phyloP scores from a whole-genome alignment of 2,888 invertebrate species.

The Dolichopus griseipennis region DNA sequence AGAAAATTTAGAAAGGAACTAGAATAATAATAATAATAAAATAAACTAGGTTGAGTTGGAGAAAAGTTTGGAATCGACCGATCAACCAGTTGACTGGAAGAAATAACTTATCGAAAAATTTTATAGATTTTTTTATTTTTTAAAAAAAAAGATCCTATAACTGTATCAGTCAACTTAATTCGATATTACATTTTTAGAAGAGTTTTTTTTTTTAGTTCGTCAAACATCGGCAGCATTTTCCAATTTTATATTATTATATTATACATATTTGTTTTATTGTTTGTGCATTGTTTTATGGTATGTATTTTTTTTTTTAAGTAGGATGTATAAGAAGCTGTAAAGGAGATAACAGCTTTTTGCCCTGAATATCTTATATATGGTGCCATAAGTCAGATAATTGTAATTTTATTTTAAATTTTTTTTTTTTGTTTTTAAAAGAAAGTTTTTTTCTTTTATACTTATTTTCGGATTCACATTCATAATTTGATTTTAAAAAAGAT shows the following conservation, averaged over 20 bases:
- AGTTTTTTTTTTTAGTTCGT: background rate
- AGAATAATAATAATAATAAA: too few species aligned
- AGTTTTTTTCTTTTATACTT: too few species aligned
- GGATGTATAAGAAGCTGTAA: conserved; percentile 10
- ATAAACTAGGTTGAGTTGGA: too few species aligned
- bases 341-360: conserved; percentile 8
- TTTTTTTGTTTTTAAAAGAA: background rate
- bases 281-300: background rate
- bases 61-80: too few species aligned
- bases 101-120: too few species aligned
- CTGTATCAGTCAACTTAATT: too few species aligned
- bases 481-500: background rate
- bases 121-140: too few species aligned
- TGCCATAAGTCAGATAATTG: background rate
- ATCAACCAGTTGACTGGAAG: too few species aligned
- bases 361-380: background rate
- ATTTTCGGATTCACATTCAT: background rate
- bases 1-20: too few species aligned
- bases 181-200: too few species aligned
- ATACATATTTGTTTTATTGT: background rate
- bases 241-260: background rate
- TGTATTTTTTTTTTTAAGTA: background rate
- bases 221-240: background rate
- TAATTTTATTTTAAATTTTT: too few species aligned
- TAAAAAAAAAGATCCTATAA: too few species aligned